Evolutionary conservation across 2,797 vertebrate species (phyloP).

Genomic region (Gymnoscopelus microlampas): DNA sequence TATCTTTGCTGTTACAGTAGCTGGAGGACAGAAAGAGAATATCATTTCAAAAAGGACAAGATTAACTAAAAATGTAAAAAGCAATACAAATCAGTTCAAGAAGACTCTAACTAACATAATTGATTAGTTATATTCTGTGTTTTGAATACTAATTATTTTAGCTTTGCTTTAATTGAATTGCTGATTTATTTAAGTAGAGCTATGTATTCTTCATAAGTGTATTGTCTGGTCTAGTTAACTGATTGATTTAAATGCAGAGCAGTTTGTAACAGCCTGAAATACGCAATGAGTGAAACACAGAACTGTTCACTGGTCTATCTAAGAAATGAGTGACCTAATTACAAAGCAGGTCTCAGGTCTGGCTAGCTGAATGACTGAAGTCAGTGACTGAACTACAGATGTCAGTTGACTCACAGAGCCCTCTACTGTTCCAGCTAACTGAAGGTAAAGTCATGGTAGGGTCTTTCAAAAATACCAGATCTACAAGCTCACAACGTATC

Average conservation of each 20-base stretch:
- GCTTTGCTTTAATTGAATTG: slow-evolving; percentile 42
- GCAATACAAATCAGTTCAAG: no score
- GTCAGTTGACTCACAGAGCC: neutral
- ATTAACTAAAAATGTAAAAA: no score
- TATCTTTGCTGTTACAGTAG: no score
- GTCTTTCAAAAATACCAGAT: neutral
- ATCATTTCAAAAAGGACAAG: no score
- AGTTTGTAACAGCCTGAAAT: slow-evolving; percentile 3
- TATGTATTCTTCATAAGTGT: slow-evolving; percentile 60
- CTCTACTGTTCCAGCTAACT: slow-evolving; percentile 59
- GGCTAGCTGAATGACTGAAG: no score
- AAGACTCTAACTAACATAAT: no score
- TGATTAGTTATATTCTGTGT: neutral
- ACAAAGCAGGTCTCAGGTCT: no score
- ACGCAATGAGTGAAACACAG: no score
- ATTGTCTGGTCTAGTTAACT: slow-evolving; percentile 69
- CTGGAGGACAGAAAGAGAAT: no score
- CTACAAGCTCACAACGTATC: no score
- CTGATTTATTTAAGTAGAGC: slow-evolving; percentile 69
- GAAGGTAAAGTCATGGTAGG: slow-evolving; percentile 69
- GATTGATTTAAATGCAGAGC: slow-evolving; percentile 77
- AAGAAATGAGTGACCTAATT: no score
- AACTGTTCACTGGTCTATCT: no score
- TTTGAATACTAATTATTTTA: neutral
- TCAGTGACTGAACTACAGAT: slow-evolving; percentile 4